Conservation (phyloP, 2,113 vertebrate genomes). For the Nyctereutes procyonoides region DNA sequence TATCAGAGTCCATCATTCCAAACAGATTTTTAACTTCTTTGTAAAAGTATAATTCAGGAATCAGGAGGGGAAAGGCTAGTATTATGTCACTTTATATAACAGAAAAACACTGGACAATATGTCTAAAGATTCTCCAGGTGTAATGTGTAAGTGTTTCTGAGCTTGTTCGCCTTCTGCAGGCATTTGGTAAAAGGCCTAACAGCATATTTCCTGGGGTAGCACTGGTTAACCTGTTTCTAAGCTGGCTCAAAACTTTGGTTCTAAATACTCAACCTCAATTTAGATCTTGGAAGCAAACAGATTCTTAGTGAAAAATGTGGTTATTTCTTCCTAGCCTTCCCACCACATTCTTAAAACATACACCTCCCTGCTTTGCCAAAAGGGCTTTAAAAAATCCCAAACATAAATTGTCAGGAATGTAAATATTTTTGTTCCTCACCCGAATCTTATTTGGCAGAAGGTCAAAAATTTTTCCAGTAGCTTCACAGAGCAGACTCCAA, state of each 20-base stretch:
- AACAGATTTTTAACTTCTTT: conserved; percentile 25
- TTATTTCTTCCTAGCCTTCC: conserved; percentile 73
- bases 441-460: conserved; percentile 92
- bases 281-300: conserved; percentile 70
- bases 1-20: not conserved
- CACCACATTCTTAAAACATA: conserved; percentile 72
- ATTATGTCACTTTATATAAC: not conserved
- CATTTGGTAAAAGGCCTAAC: not conserved
- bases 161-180: not conserved
- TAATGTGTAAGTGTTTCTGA: not conserved
- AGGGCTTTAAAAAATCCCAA: conserved; percentile 70
- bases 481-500: conserved; percentile 91
- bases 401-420: conserved; percentile 76
- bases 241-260: conserved; percentile 56
- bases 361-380: conserved; percentile 66
- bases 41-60: not conserved
- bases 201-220: not conserved
- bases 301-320: conserved; percentile 59
- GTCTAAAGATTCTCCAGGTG: not conserved
- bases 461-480: conserved; percentile 91
- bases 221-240: conserved; percentile 19
- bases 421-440: conserved; percentile 87
- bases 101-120: not conserved
- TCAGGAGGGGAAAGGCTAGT: not conserved
- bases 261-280: conserved; percentile 69